Conservation (phyloP, 2,113 vertebrate species). For the Empidonax alnorum region DNA sequence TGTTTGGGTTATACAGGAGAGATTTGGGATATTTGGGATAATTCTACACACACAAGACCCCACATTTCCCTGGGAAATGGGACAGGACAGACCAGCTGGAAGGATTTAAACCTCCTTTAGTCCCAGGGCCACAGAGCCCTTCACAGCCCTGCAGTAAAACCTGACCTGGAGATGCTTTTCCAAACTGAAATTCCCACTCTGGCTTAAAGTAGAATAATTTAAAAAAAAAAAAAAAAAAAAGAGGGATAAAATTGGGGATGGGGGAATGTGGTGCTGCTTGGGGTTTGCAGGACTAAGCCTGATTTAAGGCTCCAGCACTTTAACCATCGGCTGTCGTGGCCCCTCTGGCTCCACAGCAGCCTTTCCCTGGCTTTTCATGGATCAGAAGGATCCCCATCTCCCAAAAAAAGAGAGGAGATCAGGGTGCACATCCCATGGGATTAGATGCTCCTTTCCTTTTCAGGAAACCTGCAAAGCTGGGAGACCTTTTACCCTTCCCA, state of each 20-base stretch:
- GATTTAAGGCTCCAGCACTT: background rate
- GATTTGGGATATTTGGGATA: rapidly evolving
- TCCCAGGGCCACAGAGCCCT: background rate
- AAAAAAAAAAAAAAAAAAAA: background rate
- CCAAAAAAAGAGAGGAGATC: rapidly evolving
- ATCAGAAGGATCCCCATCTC: background rate
- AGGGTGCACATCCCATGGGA: background rate
- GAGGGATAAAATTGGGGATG: rapidly evolving
- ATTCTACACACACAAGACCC: rapidly evolving
- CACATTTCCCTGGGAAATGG: rapidly evolving
- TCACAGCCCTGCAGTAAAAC: background rate
- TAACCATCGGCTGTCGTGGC: rapidly evolving
- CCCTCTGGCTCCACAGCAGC: rapidly evolving
- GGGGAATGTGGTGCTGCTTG: rapidly evolving
- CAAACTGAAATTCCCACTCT: background rate
- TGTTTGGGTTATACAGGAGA: rapidly evolving
- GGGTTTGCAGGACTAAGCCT: background rate
- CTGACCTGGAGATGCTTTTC: rapidly evolving
- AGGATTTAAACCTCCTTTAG: background rate
- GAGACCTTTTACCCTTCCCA: background rate
- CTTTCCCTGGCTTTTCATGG: background rate
- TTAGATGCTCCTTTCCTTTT: background rate
- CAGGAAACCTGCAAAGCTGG: rapidly evolving
- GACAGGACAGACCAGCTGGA: rapidly evolving
- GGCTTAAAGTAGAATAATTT: background rate